Evolutionary conservation across 2,797 vertebrate species (phyloP).

Genomic region (Lateolabrax maculatus): DNA sequence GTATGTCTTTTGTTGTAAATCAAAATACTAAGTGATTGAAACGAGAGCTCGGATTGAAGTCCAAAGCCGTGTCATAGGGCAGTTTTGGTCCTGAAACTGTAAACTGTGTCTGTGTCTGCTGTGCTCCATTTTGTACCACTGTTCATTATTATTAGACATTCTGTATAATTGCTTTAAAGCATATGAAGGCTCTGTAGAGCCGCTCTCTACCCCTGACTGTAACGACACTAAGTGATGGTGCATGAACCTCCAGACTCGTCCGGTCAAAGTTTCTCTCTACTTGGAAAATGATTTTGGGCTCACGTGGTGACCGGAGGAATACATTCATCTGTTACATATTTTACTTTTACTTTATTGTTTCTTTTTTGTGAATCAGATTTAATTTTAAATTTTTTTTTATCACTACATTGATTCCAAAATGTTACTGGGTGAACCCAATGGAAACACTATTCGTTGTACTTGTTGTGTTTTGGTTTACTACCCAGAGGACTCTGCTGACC

Average conservation of each 20-base stretch:
- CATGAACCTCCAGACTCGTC: conserved; percentile 44
- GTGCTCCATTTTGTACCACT: conserved; percentile 34
- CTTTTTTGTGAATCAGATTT: conserved; percentile 63
- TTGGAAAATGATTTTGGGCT: conserved; percentile 42
- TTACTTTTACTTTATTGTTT: conserved; percentile 65
- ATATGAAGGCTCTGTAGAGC: conserved; percentile 33
- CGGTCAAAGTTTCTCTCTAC: conserved; percentile 36
- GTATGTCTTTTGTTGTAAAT: conserved; percentile 65
- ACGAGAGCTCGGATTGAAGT: conserved; percentile 40
- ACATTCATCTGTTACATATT: conserved; percentile 68
- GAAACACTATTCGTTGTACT: conserved; percentile 76
- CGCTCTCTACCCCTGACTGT: conserved; percentile 25
- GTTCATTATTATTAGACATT: conserved; percentile 40
- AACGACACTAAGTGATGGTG: conserved; percentile 45
- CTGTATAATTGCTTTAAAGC: conserved; percentile 52
- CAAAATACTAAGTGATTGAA: conserved; percentile 53
- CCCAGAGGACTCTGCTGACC: conserved; percentile 73
- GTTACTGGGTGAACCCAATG: conserved; percentile 70
- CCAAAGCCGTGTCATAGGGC: conserved; percentile 41
- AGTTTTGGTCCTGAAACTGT: conserved; percentile 33
- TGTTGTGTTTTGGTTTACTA: conserved; percentile 66
- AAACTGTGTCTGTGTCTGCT: conserved; percentile 45
- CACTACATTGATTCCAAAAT: conserved; percentile 76
- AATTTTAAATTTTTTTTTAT: conserved; percentile 56
- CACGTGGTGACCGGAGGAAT: conserved; percentile 49